Evolutionary conservation across 2,888 invertebrate genomes (phyloP).

Genomic region (Bombylius major): DNA sequence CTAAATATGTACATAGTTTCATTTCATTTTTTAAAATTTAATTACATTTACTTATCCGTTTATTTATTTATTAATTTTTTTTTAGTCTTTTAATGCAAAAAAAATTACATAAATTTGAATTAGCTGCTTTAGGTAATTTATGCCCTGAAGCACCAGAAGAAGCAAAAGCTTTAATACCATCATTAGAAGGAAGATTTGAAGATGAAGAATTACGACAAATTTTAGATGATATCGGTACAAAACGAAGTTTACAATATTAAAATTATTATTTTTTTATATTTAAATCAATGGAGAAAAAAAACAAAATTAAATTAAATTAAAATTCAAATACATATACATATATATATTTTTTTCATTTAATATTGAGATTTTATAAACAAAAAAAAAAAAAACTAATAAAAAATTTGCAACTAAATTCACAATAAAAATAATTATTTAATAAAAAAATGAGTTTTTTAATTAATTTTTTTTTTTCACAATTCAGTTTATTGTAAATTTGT

Average conservation of each 20-base stretch:
- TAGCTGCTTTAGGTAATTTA: slow-evolving; percentile 94
- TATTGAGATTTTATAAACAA: too few relatives aligned
- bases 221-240: slow-evolving; percentile 95
- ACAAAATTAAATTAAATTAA: too few relatives aligned
- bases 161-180: slow-evolving; percentile 94
- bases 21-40: neutral
- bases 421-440: too few relatives aligned
- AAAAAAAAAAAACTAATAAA: too few relatives aligned
- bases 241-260: slow-evolving; percentile 93
- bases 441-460: too few relatives aligned
- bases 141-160: slow-evolving; percentile 98
- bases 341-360: too few relatives aligned
- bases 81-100: slow-evolving; percentile 79
- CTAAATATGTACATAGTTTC: slow-evolving; percentile 17
- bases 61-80: slow-evolving; percentile 2
- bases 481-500: too few relatives aligned
- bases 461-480: too few relatives aligned
- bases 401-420: too few relatives aligned
- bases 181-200: slow-evolving; percentile 92
- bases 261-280: neutral
- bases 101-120: slow-evolving; percentile 94
- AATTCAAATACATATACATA: too few relatives aligned
- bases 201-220: slow-evolving; percentile 96
- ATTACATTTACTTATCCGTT: neutral
- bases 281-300: too few relatives aligned